These are phyloP conservation scores for Homarus gammarus DNA, from an alignment of 2,888 invertebrate species.

Conservation along the genomic window DNA sequence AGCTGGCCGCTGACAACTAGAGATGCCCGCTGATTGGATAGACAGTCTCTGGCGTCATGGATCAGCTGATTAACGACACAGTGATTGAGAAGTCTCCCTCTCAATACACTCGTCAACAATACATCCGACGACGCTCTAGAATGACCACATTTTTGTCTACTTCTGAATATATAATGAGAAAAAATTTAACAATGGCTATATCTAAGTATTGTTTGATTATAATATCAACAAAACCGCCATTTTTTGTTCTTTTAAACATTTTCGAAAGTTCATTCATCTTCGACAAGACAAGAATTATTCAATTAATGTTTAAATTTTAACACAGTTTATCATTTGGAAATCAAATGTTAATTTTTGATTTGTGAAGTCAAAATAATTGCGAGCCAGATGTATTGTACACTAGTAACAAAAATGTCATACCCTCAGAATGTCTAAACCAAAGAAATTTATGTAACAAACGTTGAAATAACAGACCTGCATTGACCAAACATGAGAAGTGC, in stretches of 20 bases:
- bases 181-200: neutral
- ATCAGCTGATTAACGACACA: neutral
- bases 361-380: constrained; percentile 13
- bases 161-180: neutral
- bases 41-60: neutral
- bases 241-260: no score
- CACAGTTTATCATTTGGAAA: neutral
- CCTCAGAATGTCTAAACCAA: constrained; percentile 41
- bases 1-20: neutral
- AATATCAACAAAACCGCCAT: neutral
- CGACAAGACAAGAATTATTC: no score
- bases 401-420: constrained; percentile 45
- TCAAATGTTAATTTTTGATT: neutral
- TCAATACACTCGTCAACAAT: constrained; percentile 40
- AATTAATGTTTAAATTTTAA: no score
- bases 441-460: constrained; percentile 44
- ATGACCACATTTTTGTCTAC: neutral
- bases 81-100: constrained; percentile 22
- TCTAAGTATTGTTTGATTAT: neutral
- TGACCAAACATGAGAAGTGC: constrained; percentile 60
- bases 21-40: neutral
- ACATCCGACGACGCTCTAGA: constrained; percentile 45
- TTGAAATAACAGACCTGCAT: constrained; percentile 42
- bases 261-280: no score
- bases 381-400: constrained; percentile 57